Evolutionary conservation across 1,140 invertebrate species (phyloP).

Genomic region (Diuraphis noxia): DNA sequence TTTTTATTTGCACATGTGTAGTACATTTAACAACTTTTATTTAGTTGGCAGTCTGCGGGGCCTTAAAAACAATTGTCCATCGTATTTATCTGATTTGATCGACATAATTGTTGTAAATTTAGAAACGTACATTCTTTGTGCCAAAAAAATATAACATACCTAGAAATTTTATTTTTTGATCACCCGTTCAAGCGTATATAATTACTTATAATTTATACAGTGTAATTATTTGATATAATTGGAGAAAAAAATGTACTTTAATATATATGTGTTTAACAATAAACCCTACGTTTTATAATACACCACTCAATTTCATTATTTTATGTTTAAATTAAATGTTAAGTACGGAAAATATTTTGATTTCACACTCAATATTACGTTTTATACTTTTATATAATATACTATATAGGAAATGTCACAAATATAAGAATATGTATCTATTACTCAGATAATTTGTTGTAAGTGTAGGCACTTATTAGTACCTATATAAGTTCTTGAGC

Average conservation of each 20-base stretch:
- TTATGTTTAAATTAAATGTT: neutral
- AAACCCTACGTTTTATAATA: neutral
- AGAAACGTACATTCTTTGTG: neutral
- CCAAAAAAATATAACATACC: neutral
- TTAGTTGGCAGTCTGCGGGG: neutral
- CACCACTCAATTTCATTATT: neutral
- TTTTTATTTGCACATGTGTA: conserved; percentile 27
- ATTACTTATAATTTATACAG: neutral
- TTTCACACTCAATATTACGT: no score
- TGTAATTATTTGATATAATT: neutral
- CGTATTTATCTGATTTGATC: conserved; percentile 26
- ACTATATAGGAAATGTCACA: no score
- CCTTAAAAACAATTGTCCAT: neutral
- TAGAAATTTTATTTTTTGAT: neutral
- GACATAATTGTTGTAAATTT: conserved; percentile 11
- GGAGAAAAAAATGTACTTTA: neutral
- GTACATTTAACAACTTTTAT: neutral
- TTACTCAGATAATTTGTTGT: no score
- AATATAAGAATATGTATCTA: no score
- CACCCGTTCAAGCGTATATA: neutral
- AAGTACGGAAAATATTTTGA: neutral
- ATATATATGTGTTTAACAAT: neutral
- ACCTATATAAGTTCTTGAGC: no score
- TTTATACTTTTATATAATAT: no score
- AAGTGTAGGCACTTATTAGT: no score